These are phyloP conservation scores for Tolypeutes matacus DNA, from an alignment of 2,797 vertebrate species.

Conservation along the genomic window DNA sequence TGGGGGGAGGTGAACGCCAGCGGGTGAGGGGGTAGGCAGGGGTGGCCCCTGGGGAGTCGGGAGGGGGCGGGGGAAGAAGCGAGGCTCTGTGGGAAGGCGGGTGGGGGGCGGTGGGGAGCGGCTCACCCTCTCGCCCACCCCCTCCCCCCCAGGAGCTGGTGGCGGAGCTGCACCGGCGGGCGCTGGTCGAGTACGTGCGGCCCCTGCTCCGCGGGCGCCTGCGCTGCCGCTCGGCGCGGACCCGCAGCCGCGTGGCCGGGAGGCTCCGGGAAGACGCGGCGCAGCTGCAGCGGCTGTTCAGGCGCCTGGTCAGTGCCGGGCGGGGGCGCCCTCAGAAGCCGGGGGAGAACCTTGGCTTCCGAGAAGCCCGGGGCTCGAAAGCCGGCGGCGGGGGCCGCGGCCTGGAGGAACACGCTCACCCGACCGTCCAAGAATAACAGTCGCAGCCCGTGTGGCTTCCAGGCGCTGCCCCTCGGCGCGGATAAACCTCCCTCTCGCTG, in stretches of 20 bases:
- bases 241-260: conserved; percentile 92
- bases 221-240: conserved; percentile 93
- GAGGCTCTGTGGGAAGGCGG: no score
- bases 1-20: neutral
- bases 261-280: conserved; percentile 92
- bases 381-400: neutral
- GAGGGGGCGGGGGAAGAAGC: neutral
- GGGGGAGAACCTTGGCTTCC: neutral
- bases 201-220: conserved; percentile 93
- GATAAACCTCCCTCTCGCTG: neutral
- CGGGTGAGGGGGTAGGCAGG: neutral
- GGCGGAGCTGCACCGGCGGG: conserved; percentile 92
- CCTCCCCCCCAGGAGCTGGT: conserved; percentile 89
- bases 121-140: neutral
- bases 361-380: neutral
- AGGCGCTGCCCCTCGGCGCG: neutral
- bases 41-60: neutral
- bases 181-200: conserved; percentile 93
- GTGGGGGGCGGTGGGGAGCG: neutral
- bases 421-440: neutral
- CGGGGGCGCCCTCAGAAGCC: neutral
- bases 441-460: neutral
- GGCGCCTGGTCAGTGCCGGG: conserved; percentile 91
- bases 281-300: conserved; percentile 93
- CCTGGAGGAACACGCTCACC: neutral